A percentile compares a stretch with the other conserved stretches of the same genome.
phyloP scores from a whole-genome alignment of 2,888 invertebrate species.

The Tuberolachnus salignus region DNA sequence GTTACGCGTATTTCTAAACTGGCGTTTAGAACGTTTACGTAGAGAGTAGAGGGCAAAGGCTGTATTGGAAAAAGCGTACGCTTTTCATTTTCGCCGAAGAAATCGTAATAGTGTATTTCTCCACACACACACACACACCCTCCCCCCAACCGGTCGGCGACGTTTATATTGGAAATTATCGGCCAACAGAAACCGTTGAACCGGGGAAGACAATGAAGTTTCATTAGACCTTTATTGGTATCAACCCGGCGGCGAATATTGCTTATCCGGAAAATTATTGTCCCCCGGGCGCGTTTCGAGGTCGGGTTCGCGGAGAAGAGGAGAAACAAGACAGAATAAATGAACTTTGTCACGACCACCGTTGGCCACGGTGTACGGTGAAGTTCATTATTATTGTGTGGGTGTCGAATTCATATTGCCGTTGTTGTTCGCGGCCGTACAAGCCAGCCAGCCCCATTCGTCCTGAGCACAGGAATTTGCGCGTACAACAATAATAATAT shows the following conservation, averaged over 20 bases:
- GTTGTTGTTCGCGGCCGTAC: not conserved
- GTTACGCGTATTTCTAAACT: too few species aligned
- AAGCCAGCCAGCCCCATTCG: too few species aligned
- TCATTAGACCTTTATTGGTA: conserved; percentile 43
- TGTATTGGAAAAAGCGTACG: not conserved
- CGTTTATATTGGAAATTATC: conserved; percentile 42
- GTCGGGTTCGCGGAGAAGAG: not conserved
- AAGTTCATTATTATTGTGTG: not conserved
- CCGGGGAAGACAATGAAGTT: conserved; percentile 47
- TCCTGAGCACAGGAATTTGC: too few species aligned
- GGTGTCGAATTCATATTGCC: not conserved
- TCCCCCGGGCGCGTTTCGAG: conserved; percentile 13
- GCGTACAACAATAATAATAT: too few species aligned
- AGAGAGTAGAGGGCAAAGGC: too few species aligned
- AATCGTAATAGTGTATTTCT: conserved; percentile 29
- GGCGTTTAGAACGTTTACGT: too few species aligned
- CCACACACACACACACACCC: too few species aligned
- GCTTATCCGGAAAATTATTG: conserved; percentile 21
- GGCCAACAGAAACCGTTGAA: not conserved
- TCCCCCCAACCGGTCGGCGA: not conserved
- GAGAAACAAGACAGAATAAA: not conserved
- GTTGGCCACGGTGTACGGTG: not conserved
- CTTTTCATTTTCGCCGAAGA: conserved; percentile 12
- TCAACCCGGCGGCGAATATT: conserved; percentile 4
- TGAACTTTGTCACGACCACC: not conserved